Conservation (phyloP, 1,140 invertebrate species). For the silkworm (Bombyx mori) region ASM3026992v2 NC_085114.1:366501-367000, state of each 20-base stretch:
- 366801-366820: slow-evolving; percentile 76
- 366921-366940: too few relatives aligned
- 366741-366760: slow-evolving; percentile 75
- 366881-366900: too few relatives aligned
- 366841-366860: slow-evolving; percentile 76
- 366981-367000: too few relatives aligned
- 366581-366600: too few relatives aligned
- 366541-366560: too few relatives aligned
- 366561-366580: background rate
- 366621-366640: slow-evolving; percentile 28
- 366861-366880: too few relatives aligned
- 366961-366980: too few relatives aligned
- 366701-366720: slow-evolving; percentile 75
- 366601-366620: too few relatives aligned
- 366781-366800: slow-evolving; percentile 81
- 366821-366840: slow-evolving; percentile 78
- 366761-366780: slow-evolving; percentile 81
- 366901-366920: too few relatives aligned
- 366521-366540: too few relatives aligned
- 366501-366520: too few relatives aligned
- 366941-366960: too few relatives aligned
- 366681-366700: slow-evolving; percentile 73
- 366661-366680: slow-evolving; percentile 77
- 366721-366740: slow-evolving; percentile 75
- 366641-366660: slow-evolving; percentile 37